Conservation (phyloP, 2,888 invertebrate genomes). For the Drosophila cognata region DNA sequence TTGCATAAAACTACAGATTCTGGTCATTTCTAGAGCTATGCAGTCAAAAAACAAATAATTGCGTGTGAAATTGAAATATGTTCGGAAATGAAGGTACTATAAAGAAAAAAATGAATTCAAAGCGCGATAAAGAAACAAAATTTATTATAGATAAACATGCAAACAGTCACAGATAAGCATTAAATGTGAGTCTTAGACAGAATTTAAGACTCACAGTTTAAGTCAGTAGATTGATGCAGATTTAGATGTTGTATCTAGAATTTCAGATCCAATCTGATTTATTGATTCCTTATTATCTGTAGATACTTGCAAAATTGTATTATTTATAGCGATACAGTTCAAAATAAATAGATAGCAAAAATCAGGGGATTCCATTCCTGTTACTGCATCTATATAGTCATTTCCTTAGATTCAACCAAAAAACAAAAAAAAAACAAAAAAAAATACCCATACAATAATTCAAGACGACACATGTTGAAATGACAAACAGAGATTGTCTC, state of each 20-base stretch:
- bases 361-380: background rate
- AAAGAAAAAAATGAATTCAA: background rate
- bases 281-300: background rate
- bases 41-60: too few species aligned
- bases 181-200: background rate
- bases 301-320: background rate
- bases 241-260: background rate
- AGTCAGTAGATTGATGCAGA: background rate
- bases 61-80: too few species aligned
- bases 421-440: conserved; percentile 1
- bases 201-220: background rate
- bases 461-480: background rate
- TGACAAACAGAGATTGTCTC: background rate
- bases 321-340: background rate
- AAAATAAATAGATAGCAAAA: background rate
- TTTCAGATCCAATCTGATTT: background rate
- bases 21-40: background rate
- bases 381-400: background rate
- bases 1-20: background rate
- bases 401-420: conserved; percentile 1
- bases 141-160: background rate
- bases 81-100: background rate
- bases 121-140: background rate
- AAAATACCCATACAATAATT: background rate
- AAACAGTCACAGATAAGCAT: background rate